Conservation (phyloP, 2,113 vertebrate genomes). For the Shinisaurus crocodilurus region DNA sequence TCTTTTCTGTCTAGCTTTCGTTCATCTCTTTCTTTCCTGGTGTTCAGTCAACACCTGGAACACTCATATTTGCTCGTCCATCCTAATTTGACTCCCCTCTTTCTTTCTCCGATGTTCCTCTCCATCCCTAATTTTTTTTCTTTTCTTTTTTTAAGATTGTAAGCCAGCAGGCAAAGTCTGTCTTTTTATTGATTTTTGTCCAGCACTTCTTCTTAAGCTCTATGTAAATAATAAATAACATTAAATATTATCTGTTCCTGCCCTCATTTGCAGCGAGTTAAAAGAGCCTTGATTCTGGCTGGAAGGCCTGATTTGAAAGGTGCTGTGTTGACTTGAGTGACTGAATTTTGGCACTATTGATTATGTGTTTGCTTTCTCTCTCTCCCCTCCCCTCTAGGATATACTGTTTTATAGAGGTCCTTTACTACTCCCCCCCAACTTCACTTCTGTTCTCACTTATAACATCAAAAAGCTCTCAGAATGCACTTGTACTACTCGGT, state of each 20-base stretch:
- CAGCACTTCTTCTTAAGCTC: not conserved
- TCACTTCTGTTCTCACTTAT: conserved; percentile 2
- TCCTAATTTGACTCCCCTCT: not conserved
- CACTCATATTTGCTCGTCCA: not conserved
- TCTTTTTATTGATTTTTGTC: not conserved
- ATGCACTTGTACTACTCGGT: conserved; percentile 1
- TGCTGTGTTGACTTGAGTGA: not conserved
- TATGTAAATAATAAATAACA: not conserved
- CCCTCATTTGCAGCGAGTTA: not conserved
- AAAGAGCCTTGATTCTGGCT: not conserved
- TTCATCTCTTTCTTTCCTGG: not conserved
- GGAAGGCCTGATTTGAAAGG: not conserved
- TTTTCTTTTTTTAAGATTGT: not conserved
- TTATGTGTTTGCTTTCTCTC: not conserved
- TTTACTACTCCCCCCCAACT: not conserved
- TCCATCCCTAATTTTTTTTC: no score
- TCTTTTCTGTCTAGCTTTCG: not conserved
- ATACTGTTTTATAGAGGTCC: not conserved
- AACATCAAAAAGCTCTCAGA: conserved; percentile 18
- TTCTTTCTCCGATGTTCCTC: not conserved
- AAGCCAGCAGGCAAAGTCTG: not conserved
- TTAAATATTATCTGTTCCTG: not conserved
- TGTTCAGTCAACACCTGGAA: not conserved
- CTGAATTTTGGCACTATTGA: not conserved
- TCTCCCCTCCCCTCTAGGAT: not conserved